Evolutionary conservation across 2,113 vertebrate species (phyloP).

Genomic region (Malurus melanocephalus): DNA sequence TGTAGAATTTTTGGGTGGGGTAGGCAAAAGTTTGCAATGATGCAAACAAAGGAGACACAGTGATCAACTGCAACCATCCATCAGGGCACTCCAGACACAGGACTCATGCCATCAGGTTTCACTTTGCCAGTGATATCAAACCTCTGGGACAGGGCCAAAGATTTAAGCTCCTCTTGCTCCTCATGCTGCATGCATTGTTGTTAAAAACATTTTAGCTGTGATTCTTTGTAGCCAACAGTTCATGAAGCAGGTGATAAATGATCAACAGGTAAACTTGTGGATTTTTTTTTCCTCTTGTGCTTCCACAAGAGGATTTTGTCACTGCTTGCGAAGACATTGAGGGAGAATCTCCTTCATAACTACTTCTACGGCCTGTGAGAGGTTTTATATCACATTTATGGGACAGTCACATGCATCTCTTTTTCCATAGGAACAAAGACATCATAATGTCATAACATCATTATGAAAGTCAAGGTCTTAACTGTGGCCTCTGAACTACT

Average conservation of each 20-base stretch:
- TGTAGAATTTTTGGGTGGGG: neutral
- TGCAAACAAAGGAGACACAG: neutral
- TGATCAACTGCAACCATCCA: neutral
- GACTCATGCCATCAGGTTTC: neutral
- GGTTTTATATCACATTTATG: neutral
- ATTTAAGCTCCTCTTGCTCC: too few species aligned
- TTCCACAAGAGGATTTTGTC: neutral
- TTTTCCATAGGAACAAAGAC: neutral
- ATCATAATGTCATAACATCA: neutral
- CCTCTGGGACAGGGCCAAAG: neutral
- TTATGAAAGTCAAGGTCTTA: neutral
- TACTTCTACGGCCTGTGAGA: neutral
- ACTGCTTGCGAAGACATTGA: neutral
- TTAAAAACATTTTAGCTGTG: neutral
- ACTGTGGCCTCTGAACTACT: neutral
- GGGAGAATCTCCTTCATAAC: neutral
- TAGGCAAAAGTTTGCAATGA: neutral
- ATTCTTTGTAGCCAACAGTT: neutral
- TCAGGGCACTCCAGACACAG: neutral
- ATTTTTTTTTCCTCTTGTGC: neutral
- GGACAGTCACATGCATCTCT: neutral
- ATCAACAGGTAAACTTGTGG: neutral
- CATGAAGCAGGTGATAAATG: neutral
- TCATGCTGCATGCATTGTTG: fast-evolving
- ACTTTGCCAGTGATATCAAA: neutral